These are phyloP conservation scores for Meloidogyne hapla DNA, from an alignment of 1,140 invertebrate species.

Conservation along the genomic window DNA sequence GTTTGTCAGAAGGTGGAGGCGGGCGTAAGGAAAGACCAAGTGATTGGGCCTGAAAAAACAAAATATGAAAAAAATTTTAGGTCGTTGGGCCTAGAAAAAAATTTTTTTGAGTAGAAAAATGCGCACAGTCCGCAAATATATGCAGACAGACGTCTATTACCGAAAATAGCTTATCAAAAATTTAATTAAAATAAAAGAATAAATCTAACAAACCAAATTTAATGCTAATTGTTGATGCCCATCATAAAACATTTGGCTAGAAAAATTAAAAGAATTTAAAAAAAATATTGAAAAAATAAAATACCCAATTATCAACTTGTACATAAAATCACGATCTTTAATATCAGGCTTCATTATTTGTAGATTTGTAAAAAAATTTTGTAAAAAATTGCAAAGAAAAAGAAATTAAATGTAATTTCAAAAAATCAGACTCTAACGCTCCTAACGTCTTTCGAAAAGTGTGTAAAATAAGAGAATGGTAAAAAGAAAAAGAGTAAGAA, in stretches of 20 bases:
- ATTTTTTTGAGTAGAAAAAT: no score
- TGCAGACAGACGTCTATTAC: no score
- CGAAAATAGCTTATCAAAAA: no score
- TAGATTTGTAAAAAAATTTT: background rate
- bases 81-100: no score
- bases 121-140: no score
- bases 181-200: no score
- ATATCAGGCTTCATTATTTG: slow-evolving; percentile 47
- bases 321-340: slow-evolving; percentile 63
- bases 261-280: slow-evolving; percentile 45
- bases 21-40: slow-evolving; percentile 77
- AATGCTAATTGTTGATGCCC: slow-evolving; percentile 85
- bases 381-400: no score
- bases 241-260: slow-evolving; percentile 76
- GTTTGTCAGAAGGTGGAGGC: slow-evolving; percentile 88
- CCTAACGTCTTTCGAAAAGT: no score
- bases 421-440: no score
- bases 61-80: background rate
- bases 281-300: slow-evolving; percentile 39
- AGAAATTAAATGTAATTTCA: no score
- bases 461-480: no score
- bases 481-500: no score
- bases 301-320: slow-evolving; percentile 61
- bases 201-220: slow-evolving; percentile 71
- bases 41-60: slow-evolving; percentile 66